Evolutionary conservation across 2,113 vertebrate species (phyloP), one percentile per base, ranked within the genome.

Genomic region (Tamias sibiricus): DNA sequence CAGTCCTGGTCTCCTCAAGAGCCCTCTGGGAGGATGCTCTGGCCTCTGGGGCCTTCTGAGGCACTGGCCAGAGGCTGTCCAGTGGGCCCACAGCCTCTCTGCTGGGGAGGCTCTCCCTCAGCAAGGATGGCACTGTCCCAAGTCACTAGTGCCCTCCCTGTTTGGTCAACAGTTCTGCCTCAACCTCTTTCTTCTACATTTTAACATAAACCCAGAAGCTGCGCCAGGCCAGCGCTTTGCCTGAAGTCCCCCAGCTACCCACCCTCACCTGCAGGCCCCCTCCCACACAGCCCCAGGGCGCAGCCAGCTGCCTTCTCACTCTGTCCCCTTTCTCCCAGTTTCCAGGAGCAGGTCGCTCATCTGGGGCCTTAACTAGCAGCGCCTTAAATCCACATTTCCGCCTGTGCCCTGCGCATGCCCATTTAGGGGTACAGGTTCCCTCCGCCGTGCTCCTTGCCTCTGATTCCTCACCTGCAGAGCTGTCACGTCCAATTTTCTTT

Each of bases 301-400:
- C 5, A 13, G 5, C 16, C 62, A 28, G 62, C 35, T 2, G 4
- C 26, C 30, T 37, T 68, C 37, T 5, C 30, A 0, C 24, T 0
- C 0, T 0, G 5, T 26, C 77, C 6, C 72, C 37, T 19, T 13
- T 54, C 9, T 32, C 57, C 68, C 4, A 8, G 28, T 11, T 69
- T 52, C 14, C 0, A 3, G 19, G 4, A 6, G 1, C 6, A 1
- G 0, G 0, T 4, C 44, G 26, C 28, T 47, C 52, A 7, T 84
- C 69, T 3, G 62, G 24, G 37, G 52, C 24, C 30, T 6, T 13
- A 2, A 0, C 6, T 0, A 2, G 59, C 19, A 28, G 24, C 0
- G 24, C 30, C 35, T 22, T 59, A 8, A 52, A 1, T 1, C 84
- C 7, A 1, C 26, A 11, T 17, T 35, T 20, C 19, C 14, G 3